Evolutionary conservation across 2,888 invertebrate species (phyloP).

Genomic region (Lamproptera curius): DNA sequence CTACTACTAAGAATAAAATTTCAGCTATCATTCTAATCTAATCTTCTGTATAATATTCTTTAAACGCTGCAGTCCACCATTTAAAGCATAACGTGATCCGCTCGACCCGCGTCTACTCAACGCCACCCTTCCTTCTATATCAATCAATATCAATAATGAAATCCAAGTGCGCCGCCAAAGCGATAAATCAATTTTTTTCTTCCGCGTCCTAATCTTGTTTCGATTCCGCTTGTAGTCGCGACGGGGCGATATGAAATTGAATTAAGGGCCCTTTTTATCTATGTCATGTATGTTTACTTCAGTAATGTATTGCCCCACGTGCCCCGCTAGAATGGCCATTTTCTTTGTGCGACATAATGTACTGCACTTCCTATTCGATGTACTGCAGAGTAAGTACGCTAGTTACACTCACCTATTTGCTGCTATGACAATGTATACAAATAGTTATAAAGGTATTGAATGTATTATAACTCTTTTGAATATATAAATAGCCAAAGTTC

Average conservation of each 20-base stretch:
- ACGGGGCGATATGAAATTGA: constrained; percentile 20
- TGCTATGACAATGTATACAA: no score
- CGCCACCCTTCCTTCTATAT: constrained; percentile 45
- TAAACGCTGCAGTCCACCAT: no score
- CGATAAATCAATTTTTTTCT: constrained; percentile 41
- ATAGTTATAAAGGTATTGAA: no score
- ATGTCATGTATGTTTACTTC: constrained; percentile 19
- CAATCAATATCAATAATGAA: constrained; percentile 61
- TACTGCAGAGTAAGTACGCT: background rate
- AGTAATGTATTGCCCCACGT: constrained; percentile 10
- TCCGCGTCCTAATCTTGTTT: constrained; percentile 30
- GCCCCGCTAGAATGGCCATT: constrained; percentile 4
- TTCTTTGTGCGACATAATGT: constrained; percentile 12
- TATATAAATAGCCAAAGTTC: no score
- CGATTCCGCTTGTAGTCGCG: constrained; percentile 19
- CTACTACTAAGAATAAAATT: no score
- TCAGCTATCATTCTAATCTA: no score
- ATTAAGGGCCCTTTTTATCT: constrained; percentile 17
- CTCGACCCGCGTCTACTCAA: constrained; percentile 28
- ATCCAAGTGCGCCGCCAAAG: constrained; percentile 34
- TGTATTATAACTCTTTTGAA: no score
- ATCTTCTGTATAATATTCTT: no score
- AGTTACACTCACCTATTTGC: no score
- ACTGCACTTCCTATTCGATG: constrained; percentile 3
- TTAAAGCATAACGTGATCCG: no score